A percentile compares a stretch with the other conserved stretches of the same genome.
Evolutionary conservation across 2,113 vertebrate genomes (phyloP).

Genomic region (Oncorhynchus tshawytscha): DNA sequence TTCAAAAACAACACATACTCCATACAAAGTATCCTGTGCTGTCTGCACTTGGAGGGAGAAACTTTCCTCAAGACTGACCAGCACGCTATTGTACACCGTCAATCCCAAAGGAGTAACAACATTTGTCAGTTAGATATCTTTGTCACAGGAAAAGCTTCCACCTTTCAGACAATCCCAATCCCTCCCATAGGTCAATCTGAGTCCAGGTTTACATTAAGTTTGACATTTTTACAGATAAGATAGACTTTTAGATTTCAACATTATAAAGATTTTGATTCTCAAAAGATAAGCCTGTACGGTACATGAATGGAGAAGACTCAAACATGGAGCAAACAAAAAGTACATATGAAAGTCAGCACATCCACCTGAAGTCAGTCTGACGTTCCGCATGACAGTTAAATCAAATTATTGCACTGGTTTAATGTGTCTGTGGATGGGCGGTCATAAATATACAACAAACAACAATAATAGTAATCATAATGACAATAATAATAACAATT

Average conservation of each 20-base stretch:
- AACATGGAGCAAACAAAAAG: constrained; percentile 21
- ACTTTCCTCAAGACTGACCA: neutral
- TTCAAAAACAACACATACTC: too few species aligned
- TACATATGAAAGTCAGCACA: constrained; percentile 44
- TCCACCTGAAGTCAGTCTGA: constrained; percentile 51
- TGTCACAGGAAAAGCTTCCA: neutral
- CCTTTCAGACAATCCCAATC: neutral
- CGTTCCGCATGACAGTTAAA: constrained; percentile 23
- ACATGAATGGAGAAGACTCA: constrained; percentile 20
- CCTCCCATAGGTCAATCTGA: constrained; percentile 13
- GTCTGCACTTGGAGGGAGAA: neutral
- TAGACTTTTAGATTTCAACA: constrained; percentile 1
- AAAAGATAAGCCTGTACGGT: constrained; percentile 8
- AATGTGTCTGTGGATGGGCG: constrained; percentile 63
- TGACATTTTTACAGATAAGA: constrained; percentile 19
- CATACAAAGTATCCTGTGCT: neutral
- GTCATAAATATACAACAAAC: constrained; percentile 70
- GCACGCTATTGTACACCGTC: neutral
- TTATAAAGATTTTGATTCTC: neutral
- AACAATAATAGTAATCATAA: constrained; percentile 53
- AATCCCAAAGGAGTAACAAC: too few species aligned
- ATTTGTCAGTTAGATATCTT: too few species aligned
- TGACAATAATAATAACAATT: constrained; percentile 40
- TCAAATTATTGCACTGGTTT: constrained; percentile 73
- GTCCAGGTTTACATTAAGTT: neutral